Evolutionary conservation across 2,113 vertebrate genomes (phyloP), one percentile per base, ranked within the genome.

Genomic region (Charadrius vociferus): DNA sequence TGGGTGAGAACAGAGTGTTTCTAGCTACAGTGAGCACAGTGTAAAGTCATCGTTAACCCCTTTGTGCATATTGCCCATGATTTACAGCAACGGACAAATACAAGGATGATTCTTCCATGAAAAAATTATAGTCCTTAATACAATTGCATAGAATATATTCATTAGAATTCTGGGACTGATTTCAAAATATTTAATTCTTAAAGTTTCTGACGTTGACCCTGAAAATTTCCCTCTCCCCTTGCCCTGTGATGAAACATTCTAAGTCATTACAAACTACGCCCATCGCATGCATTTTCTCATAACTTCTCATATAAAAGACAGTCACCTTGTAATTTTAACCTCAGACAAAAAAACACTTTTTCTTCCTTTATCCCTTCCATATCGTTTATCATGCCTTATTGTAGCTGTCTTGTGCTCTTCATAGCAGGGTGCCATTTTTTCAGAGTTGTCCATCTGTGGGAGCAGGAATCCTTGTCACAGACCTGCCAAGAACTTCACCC

Each of bases 121-220:
- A 63, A 1, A 82, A 86, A 56, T 50, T 59, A 55, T 26, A 73
- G 39, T 37, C 36, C 20, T 15, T 56, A 80, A 79, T 52, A 67
- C 80, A 88, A 80, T 30, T 68, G 5, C 58, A 27, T 10, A 29
- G 55, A 68, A 73, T 52, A 22, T 30, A 74, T 15, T 86, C 2
- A 78, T 75, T 75, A 91, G 24, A 77, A 82, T 88, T 80, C 39
- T 86, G 30, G 19, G 18, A 62, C 19, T 56, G 7, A 10, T 53
- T 90, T 78, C 3, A 91, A 91, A 91, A 94, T 90, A 52, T 77
- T 88, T 96, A 50, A 70, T 86, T 95, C 27, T 81, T 73, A 65
- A 90, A 71, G 4, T 74, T 91, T 71, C 29, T 71, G 34, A 74
- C 79, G 15, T 14, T 85, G 78, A 68, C 18, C 8, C 30, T 82